These are phyloP conservation scores for Pherbina coryleti DNA, from an alignment of 2,888 invertebrate genomes.

Conservation along the genomic window DNA sequence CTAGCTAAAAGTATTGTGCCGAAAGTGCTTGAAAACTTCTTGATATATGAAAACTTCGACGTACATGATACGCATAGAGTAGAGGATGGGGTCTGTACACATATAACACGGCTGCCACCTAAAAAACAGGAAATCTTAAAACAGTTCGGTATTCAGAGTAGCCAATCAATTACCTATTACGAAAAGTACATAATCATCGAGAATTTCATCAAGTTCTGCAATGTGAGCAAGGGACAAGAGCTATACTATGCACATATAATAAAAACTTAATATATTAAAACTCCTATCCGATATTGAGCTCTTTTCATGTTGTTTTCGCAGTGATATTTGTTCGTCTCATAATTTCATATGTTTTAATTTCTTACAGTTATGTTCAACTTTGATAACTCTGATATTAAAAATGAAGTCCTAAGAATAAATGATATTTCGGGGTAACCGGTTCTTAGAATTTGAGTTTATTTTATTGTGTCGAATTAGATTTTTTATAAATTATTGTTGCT, in stretches of 20 bases:
- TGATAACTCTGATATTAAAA: background rate
- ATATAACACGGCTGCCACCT: constrained; percentile 68
- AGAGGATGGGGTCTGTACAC: constrained; percentile 68
- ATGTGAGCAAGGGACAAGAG: constrained; percentile 65
- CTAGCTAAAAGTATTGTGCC: constrained; percentile 53
- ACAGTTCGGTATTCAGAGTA: constrained; percentile 71
- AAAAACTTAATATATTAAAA: background rate
- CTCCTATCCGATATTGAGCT: background rate
- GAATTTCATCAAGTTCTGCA: constrained; percentile 70
- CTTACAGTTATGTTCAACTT: background rate
- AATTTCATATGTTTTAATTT: background rate
- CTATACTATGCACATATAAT: background rate
- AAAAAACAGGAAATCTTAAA: constrained; percentile 69
- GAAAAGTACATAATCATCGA: constrained; percentile 70
- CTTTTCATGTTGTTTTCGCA: background rate
- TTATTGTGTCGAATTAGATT: too few relatives aligned
- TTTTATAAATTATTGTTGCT: too few relatives aligned
- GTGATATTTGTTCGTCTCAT: background rate
- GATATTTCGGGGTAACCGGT: too few relatives aligned
- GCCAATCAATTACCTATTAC: constrained; percentile 69
- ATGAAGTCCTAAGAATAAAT: too few relatives aligned
- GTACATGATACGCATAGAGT: constrained; percentile 68
- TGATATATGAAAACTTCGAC: constrained; percentile 68
- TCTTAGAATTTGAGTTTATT: too few relatives aligned
- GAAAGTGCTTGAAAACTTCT: constrained; percentile 63